Conservation (phyloP, 2,888 invertebrate species). For the Calameuta pallipes region DNA sequence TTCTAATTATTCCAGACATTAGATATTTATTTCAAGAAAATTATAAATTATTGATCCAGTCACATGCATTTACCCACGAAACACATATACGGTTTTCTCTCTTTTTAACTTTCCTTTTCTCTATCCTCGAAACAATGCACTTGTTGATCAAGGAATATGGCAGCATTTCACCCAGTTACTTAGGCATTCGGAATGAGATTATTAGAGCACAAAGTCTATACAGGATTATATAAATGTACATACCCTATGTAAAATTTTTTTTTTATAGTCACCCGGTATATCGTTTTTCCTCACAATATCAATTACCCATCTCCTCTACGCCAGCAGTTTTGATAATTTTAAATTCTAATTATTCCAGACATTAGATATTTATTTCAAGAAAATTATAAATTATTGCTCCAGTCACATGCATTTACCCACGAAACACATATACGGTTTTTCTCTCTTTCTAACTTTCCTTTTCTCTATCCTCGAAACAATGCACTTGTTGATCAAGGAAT, state of each 20-base stretch:
- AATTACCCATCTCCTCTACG: neutral
- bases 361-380: neutral
- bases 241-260: neutral
- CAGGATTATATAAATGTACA: neutral
- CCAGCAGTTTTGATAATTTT: neutral
- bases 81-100: too few species aligned
- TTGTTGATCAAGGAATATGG: too few species aligned
- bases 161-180: too few species aligned
- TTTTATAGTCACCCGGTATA: neutral
- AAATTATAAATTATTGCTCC: neutral
- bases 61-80: too few species aligned
- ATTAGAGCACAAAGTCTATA: constrained; percentile 22
- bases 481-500: neutral
- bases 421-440: neutral
- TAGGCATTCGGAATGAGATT: too few species aligned
- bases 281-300: neutral
- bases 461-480: neutral
- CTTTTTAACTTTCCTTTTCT: too few species aligned
- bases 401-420: neutral
- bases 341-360: neutral
- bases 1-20: too few species aligned
- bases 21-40: too few species aligned
- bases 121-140: too few species aligned
- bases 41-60: too few species aligned
- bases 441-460: neutral